phyloP scores from a whole-genome alignment of 2,888 invertebrate genomes.

The Eupithecia subumbrata region DNA sequence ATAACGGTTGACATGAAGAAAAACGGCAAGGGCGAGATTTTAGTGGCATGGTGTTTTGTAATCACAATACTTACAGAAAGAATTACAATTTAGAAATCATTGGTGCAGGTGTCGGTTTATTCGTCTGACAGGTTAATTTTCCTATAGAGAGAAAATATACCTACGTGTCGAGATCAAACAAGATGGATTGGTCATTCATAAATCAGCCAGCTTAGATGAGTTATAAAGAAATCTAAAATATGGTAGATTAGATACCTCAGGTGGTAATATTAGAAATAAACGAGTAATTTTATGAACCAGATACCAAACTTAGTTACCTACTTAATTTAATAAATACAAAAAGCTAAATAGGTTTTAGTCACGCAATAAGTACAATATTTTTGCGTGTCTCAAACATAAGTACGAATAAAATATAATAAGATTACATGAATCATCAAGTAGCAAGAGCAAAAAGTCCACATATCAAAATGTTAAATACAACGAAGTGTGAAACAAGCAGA shows the following conservation, averaged over 20 bases:
- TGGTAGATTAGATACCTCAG: not conserved
- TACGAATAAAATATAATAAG: not conserved
- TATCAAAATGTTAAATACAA: not conserved
- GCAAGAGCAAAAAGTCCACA: not conserved
- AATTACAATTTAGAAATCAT: not conserved
- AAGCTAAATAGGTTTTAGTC: not conserved
- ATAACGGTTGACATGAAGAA: not conserved
- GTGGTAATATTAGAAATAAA: not conserved
- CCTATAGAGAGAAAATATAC: not conserved
- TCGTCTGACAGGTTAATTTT: not conserved
- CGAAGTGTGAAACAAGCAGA: not conserved
- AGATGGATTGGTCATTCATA: not conserved
- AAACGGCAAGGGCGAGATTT: not conserved
- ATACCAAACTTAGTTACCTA: not conserved
- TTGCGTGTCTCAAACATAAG: not conserved
- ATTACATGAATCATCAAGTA: conserved; percentile 2
- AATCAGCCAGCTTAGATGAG: not conserved
- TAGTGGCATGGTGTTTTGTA: not conserved
- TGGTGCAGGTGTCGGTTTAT: not conserved
- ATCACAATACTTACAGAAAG: not conserved
- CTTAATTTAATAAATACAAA: not conserved
- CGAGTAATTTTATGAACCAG: not conserved
- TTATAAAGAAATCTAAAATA: not conserved
- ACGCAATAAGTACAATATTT: not conserved
- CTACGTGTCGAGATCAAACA: not conserved